Base-by-base conservation (phyloP, 2,888 invertebrate species). In the Liodrosophila aerea region DNA sequence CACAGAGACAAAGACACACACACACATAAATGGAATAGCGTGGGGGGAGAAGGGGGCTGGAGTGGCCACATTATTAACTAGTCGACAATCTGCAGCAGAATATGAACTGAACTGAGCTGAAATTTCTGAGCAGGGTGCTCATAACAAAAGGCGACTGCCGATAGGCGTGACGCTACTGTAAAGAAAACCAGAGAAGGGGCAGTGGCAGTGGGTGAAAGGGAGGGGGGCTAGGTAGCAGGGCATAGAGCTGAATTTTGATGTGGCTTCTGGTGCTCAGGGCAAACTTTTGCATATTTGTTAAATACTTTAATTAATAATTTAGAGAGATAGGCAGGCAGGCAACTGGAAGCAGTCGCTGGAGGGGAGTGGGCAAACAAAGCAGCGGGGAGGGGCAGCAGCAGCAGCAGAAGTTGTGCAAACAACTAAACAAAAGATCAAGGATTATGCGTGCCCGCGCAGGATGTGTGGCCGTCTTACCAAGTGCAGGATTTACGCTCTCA, bases 301-400 rank as follows among this genome's bases (percentile, higher is more conserved):
- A 84, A 85, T 88, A 87, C 81, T 86, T 88, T 87, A 88, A 87
- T 87, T 87, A 88, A 87, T 87, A 87, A 87, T 87, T 87, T 82
- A 87, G 85, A 74, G 73, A 62, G 69, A 69, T 51, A 57, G 62
- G 39, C 34, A 22, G 18, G 13, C 12, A 29, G 30, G n/a, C 5
- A 22, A 8, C 15, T 8, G 22, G 27, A 5, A n/a, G n/a, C n/a
- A n/a, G n/a, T n/a, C n/a, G n/a, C n/a, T n/a, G 15, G 15, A 16
- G 4, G 37, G n/a, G 15, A 30, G 9, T 7, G 12, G 12, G 11
- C 13, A 9, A 57, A 67, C 51, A 51, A 52, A 45, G 34, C 34
- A 15, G 9, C 22, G n/a, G 30, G 11, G 43, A 9, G n/a, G 16
- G 31, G 31, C 9, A 16, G 11, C 4, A n/a, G 8, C 7, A 4